Conservation (phyloP, 2,888 invertebrate species). For the Lasioglossum zephyrum region DNA sequence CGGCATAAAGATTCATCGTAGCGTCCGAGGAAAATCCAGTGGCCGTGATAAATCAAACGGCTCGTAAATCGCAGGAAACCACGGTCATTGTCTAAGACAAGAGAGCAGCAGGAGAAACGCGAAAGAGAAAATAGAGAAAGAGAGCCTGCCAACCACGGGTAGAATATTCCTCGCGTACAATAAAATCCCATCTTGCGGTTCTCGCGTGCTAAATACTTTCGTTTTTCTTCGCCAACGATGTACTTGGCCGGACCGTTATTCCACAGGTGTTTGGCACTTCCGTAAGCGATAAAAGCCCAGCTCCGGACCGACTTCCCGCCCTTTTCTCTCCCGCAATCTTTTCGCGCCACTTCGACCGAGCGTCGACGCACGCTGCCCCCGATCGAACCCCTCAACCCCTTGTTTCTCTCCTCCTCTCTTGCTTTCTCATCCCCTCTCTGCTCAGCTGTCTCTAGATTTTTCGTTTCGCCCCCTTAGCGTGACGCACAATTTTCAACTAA, state of each 20-base stretch:
- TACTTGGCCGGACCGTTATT: conserved; percentile 81
- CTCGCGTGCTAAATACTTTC: conserved; percentile 76
- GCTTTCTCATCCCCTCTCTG: not conserved
- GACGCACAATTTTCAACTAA: not conserved
- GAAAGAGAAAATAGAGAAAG: not conserved
- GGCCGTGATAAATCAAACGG: conserved; percentile 16
- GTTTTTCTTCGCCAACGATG: conserved; percentile 80
- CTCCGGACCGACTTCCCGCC: conserved; percentile 80
- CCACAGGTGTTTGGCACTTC: conserved; percentile 84
- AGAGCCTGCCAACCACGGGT: not conserved
- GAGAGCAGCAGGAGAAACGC: not conserved
- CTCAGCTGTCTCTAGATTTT: not conserved
- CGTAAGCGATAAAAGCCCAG: conserved; percentile 83
- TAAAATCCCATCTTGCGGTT: conserved; percentile 73
- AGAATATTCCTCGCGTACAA: conserved; percentile 52
- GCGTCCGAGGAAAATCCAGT: conserved; percentile 9
- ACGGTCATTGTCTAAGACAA: conserved; percentile 30
- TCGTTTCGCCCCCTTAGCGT: not conserved
- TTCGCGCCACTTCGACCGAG: conserved; percentile 62
- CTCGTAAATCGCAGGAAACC: conserved; percentile 21
- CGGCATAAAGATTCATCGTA: conserved; percentile 1
- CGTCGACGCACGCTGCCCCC: conserved; percentile 49
- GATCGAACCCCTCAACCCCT: conserved; percentile 36
- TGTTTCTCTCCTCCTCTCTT: not conserved
- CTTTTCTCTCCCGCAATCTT: conserved; percentile 75